These are phyloP conservation scores for Drosophila trapezifrons DNA, from an alignment of 1,140 invertebrate genomes.

Conservation along the genomic window DNA sequence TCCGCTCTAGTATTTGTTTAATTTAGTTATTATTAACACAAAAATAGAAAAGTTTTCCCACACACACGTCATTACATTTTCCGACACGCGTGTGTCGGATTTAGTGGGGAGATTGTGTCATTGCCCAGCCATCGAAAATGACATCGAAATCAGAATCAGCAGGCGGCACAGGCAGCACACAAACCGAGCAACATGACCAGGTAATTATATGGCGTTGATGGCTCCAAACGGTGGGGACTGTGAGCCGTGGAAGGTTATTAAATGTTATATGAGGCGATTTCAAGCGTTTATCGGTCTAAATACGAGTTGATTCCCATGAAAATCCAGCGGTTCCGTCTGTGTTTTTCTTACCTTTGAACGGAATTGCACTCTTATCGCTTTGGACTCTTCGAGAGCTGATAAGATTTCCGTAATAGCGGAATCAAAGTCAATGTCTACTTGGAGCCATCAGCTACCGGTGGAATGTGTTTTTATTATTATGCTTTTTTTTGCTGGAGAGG, in stretches of 20 bases:
- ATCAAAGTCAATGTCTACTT: conserved; percentile 65
- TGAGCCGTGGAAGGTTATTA: conserved; percentile 49
- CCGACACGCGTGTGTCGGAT: conserved; percentile 50
- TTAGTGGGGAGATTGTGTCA: conserved; percentile 42
- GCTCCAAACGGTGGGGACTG: neutral
- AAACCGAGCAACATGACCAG: conserved; percentile 51
- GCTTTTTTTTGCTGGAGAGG: conserved; percentile 5
- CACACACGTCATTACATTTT: conserved; percentile 10
- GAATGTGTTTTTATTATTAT: conserved; percentile 15
- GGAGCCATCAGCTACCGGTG: conserved; percentile 32
- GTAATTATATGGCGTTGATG: conserved; percentile 43
- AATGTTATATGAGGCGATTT: conserved; percentile 14
- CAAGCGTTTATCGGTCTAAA: conserved; percentile 25
- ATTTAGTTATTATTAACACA: conserved; percentile 36
- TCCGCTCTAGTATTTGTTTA: neutral
- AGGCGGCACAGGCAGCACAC: conserved; percentile 5
- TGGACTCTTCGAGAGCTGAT: conserved; percentile 53
- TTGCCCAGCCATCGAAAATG: conserved; percentile 28
- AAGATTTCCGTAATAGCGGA: conserved; percentile 49
- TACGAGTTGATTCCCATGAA: conserved; percentile 22
- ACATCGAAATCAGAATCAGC: conserved; percentile 31
- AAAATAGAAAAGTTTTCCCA: conserved; percentile 48
- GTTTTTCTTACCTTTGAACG: conserved; percentile 44
- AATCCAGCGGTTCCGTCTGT: conserved; percentile 8
- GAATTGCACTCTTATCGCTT: conserved; percentile 58